phyloP scores from a whole-genome alignment of 2,797 vertebrate species.

The Chrosomus eos region DNA sequence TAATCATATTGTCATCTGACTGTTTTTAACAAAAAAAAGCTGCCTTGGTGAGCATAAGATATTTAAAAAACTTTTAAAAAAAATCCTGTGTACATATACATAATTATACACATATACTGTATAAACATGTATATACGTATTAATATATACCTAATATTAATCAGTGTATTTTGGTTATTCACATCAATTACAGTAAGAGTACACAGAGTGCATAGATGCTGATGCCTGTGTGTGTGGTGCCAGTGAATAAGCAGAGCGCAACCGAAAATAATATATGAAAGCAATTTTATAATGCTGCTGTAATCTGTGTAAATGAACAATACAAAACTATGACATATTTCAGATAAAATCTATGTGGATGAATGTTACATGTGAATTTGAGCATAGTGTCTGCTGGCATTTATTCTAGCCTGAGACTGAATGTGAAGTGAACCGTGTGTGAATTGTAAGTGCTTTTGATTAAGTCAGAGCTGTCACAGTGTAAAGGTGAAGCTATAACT shows the following conservation, averaged over 20 bases:
- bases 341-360: not conserved
- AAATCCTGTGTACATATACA: not conserved
- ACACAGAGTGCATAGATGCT: not conserved
- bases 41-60: not conserved
- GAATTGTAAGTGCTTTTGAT: constrained; percentile 29
- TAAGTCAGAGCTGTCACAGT: constrained; percentile 33
- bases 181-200: not conserved
- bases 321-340: not conserved
- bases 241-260: not conserved
- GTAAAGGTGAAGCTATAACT: constrained; percentile 46
- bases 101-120: not conserved
- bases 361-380: not conserved
- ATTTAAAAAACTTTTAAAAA: not conserved
- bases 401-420: constrained; percentile 31
- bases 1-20: too few species aligned
- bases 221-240: not conserved
- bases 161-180: not conserved
- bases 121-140: not conserved
- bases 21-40: not conserved
- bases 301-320: not conserved
- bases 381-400: constrained; percentile 27
- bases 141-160: not conserved
- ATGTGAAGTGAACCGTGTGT: constrained; percentile 14
- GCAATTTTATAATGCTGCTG: not conserved
- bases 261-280: not conserved